These are phyloP conservation scores for Artibeus jamaicensis DNA, from an alignment of 2,797 vertebrate species.

Conservation along the genomic window DNA sequence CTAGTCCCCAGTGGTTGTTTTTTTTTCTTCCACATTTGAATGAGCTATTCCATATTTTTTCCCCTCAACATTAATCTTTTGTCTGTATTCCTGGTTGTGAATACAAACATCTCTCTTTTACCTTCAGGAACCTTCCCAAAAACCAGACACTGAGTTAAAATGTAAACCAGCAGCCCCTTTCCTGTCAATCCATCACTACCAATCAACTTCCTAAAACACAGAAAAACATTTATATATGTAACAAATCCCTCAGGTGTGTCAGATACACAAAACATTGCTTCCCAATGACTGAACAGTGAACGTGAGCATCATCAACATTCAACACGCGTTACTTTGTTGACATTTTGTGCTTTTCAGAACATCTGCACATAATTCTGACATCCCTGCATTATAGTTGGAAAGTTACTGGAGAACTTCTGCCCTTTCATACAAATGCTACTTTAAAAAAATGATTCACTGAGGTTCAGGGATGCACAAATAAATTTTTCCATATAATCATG, in stretches of 20 bases:
- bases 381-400: not conserved
- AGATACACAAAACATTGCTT: not conserved
- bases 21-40: not conserved
- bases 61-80: not conserved
- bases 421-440: not conserved
- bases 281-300: not conserved
- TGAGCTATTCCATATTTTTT: not conserved
- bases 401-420: not conserved
- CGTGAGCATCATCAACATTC: not conserved
- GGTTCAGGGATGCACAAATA: not conserved
- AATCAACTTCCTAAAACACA: not conserved
- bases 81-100: not conserved
- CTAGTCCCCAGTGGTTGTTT: not conserved
- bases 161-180: not conserved
- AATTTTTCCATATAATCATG: not conserved
- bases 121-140: not conserved
- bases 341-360: not conserved
- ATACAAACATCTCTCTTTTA: not conserved
- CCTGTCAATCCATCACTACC: not conserved
- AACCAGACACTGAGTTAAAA: not conserved
- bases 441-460: not conserved
- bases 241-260: not conserved
- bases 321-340: not conserved
- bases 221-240: not conserved
- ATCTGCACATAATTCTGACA: slow-evolving; percentile 2